A percentile compares a stretch with the other conserved stretches of the same genome.
These are phyloP conservation scores for Drepanosiphum platanoidis DNA, from an alignment of 2,888 invertebrate species.

Conservation along the genomic window DNA sequence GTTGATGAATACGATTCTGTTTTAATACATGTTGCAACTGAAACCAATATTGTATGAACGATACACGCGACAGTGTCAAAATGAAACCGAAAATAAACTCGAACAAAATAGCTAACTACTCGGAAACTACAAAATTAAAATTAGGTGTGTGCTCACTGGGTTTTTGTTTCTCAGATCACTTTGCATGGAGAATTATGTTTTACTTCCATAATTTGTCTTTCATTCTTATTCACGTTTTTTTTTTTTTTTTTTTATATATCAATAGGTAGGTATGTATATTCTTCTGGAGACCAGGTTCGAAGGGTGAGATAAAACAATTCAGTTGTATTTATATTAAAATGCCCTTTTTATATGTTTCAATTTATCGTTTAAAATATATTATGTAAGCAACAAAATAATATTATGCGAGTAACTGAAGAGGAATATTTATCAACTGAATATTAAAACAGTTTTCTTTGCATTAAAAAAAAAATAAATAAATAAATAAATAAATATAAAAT, in stretches of 20 bases:
- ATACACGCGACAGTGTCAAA: slow-evolving; percentile 30
- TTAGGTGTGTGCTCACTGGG: slow-evolving; percentile 56
- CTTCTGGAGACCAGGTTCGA: slow-evolving; percentile 58
- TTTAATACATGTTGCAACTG: slow-evolving; percentile 19
- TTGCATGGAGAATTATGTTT: slow-evolving; percentile 19
- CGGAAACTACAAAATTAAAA: slow-evolving; percentile 51
- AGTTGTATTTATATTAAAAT: not conserved
- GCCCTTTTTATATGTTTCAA: not conserved
- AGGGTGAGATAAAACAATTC: slow-evolving; percentile 15
- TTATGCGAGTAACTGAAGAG: not conserved
- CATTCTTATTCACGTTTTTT: not conserved
- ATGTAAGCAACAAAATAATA: slow-evolving; percentile 3
- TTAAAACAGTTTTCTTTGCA: not conserved
- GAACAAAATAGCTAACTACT: slow-evolving; percentile 51
- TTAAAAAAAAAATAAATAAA: not conserved
- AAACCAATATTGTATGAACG: slow-evolving; percentile 25
- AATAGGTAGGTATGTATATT: not conserved
- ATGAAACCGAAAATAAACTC: slow-evolving; percentile 46
- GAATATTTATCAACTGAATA: not conserved
- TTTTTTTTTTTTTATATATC: not conserved
- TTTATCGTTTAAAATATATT: not conserved
- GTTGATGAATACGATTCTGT: slow-evolving; percentile 31
- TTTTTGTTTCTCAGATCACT: slow-evolving; percentile 46
- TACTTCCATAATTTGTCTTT: not conserved
- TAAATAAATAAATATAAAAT: no score